Evolutionary conservation across 2,888 invertebrate genomes (phyloP).

Genomic region (Cremastinae sp.): DNA sequence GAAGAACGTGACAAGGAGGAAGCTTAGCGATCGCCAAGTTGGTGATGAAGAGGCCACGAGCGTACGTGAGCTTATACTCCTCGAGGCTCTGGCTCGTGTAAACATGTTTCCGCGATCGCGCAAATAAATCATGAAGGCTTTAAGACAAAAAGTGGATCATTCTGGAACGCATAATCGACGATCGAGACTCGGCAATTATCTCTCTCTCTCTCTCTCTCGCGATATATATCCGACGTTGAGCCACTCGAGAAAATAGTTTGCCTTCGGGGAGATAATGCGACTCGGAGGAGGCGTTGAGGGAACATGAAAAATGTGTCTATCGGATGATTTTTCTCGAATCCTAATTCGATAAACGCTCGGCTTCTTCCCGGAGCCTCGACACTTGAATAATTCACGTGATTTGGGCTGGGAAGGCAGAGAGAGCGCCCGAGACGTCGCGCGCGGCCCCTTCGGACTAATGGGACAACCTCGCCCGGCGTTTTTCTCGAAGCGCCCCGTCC

Average conservation of each 20-base stretch:
- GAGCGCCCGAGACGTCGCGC: too few species aligned
- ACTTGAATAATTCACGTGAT: conserved; percentile 53
- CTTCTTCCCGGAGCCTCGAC: conserved; percentile 27
- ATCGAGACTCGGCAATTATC: too few species aligned
- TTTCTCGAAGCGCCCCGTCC: conserved; percentile 23
- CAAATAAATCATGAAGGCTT: too few species aligned
- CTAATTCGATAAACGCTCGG: conserved; percentile 53
- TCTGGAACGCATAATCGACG: too few species aligned
- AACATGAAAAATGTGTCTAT: conserved; percentile 18
- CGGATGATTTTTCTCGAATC: conserved; percentile 40
- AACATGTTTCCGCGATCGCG: too few species aligned
- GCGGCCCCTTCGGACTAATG: conserved; percentile 37
- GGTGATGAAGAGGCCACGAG: background rate
- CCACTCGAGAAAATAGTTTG: too few species aligned
- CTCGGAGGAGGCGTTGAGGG: background rate
- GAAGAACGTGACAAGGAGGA: conserved; percentile 4
- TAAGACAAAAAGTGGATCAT: too few species aligned
- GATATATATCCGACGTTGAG: too few species aligned
- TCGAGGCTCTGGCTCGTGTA: too few species aligned
- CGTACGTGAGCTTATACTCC: too few species aligned
- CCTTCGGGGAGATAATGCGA: background rate
- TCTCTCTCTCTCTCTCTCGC: too few species aligned
- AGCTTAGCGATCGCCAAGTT: background rate
- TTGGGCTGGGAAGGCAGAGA: conserved; percentile 20
- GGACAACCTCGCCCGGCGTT: conserved; percentile 44